A percentile compares a stretch with the other conserved stretches of the same genome.
Evolutionary conservation across 2,113 vertebrate genomes (phyloP).

Genomic region (Toxostoma redivivum): DNA sequence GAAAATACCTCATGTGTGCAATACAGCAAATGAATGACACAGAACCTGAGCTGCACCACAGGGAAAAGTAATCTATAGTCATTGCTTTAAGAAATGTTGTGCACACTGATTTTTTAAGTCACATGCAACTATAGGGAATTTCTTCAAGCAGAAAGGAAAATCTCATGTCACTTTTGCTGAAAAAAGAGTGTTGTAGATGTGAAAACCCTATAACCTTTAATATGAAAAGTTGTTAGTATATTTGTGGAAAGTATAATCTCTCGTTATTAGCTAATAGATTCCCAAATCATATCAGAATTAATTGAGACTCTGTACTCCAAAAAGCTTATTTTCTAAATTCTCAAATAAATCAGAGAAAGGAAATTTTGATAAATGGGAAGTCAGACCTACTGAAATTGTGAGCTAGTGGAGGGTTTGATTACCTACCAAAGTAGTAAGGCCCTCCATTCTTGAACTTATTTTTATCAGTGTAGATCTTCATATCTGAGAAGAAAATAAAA

Average conservation of each 20-base stretch:
- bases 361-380: not conserved
- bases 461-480: not conserved
- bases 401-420: not conserved
- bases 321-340: not conserved
- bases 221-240: not conserved
- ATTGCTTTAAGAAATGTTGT: not conserved
- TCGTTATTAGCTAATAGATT: not conserved
- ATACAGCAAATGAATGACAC: not conserved
- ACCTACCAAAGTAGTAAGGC: not conserved
- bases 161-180: not conserved
- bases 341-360: not conserved
- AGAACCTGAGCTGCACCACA: not conserved
- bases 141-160: not conserved
- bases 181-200: not conserved
- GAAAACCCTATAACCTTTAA: not conserved
- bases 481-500: not conserved
- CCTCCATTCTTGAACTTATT: not conserved
- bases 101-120: not conserved
- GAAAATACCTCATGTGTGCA: not conserved
- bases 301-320: not conserved
- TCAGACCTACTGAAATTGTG: not conserved
- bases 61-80: not conserved
- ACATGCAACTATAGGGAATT: not conserved
- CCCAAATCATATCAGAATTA: not conserved
- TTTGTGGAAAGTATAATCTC: not conserved